Evolutionary conservation across 2,888 invertebrate genomes (phyloP), one percentile per base, ranked within the genome.

Genomic region (Nymphalis c-album): DNA sequence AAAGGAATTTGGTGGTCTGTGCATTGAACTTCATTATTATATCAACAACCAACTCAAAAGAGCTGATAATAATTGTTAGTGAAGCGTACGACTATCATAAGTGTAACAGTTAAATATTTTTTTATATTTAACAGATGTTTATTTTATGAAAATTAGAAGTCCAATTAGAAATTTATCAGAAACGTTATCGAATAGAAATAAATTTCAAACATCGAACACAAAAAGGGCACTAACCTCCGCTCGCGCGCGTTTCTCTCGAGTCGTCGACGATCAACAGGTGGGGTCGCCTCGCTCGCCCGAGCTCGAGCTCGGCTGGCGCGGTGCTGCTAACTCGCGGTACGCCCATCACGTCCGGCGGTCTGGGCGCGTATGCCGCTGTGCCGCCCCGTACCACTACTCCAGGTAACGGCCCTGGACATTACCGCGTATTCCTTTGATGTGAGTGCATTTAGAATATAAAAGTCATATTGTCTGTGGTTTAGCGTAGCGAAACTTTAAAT

Each of bases 241-340:
- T 80, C 53, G 82, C 80, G 77, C 86, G 85, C 73, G 85, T 79
- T 80, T 90, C 88, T 76, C 88, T 84, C 77, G 90, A 86, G 75
- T 90, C 85, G 87, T 90, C 91, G 75, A 91, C 86, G 76, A 92
- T 91, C 90, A 92, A 90, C 91, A 91, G 89, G 91, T 91, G 89
- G 74, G 89, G 88, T 68, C 86, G 83, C 65, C 85, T 84, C 74
- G 82, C 82, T 71, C 83, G 85, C 77, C 81, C 79, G 85, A 85
- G 83, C 80, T 82, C 78, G 64, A 76, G 84, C 87, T 87, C 87
- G 85, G 85, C 83, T 75, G 84, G 77, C 79, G 80, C 82, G 79
- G 86, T 84, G 74, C 83, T 82, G 76, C 74, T 82, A 79, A 82
- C 80, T 79, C 84, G 84, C 79, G 81, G 76, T 71, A 90, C 92